phyloP scores from a whole-genome alignment of 2,888 invertebrate genomes.

The Altica lythri region DNA sequence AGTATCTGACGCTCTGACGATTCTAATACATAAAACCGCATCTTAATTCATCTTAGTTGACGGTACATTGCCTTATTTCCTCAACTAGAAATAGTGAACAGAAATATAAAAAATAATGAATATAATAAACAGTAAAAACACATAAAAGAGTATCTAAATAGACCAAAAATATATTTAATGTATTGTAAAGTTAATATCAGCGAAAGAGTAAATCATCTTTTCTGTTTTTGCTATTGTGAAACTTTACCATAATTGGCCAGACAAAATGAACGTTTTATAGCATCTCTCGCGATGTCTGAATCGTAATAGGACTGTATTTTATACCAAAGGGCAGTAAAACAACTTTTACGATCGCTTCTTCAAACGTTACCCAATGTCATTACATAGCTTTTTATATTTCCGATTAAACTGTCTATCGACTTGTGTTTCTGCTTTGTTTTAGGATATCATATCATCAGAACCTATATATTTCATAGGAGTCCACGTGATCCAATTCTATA shows the following conservation, averaged over 20 bases:
- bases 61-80: too few relatives aligned
- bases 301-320: constrained; percentile 26
- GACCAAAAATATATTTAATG: too few relatives aligned
- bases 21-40: too few relatives aligned
- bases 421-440: constrained; percentile 17
- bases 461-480: constrained; percentile 34
- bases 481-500: constrained; percentile 39
- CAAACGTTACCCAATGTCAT: constrained; percentile 22
- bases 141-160: too few relatives aligned
- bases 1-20: too few relatives aligned
- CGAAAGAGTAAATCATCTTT: too few relatives aligned
- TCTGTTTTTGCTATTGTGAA: constrained; percentile 5
- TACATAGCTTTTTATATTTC: constrained; percentile 27
- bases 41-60: too few relatives aligned
- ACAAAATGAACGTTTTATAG: constrained; percentile 18
- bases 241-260: constrained; percentile 18
- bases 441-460: constrained; percentile 18
- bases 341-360: constrained; percentile 23
- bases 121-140: too few relatives aligned
- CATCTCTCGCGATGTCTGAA: constrained; percentile 17
- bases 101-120: background rate
- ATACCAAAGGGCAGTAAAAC: constrained; percentile 24
- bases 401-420: constrained; percentile 21
- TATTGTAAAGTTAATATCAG: too few relatives aligned
- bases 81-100: too few relatives aligned